Conservation (phyloP, 1,140 invertebrate genomes). For the Ceratina australensis region DNA sequence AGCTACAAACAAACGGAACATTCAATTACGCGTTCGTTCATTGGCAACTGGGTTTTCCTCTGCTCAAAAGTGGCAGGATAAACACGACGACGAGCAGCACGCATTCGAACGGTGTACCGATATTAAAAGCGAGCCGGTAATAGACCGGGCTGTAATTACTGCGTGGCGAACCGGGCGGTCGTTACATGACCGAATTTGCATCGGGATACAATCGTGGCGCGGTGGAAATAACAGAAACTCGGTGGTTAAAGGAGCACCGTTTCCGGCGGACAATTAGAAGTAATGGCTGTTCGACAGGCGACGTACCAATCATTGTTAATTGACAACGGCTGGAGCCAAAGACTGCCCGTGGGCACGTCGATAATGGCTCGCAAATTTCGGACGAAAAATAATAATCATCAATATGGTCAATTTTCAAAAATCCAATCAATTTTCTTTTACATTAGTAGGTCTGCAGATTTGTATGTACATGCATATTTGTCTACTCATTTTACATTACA, state of each 20-base stretch:
- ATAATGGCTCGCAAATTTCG: conserved; percentile 59
- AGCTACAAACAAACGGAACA: conserved; percentile 2
- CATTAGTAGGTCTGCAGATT: too few relatives aligned
- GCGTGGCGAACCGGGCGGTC: conserved; percentile 10
- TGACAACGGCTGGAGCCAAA: conserved; percentile 50
- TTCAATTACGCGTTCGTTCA: conserved; percentile 5
- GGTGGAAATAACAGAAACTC: conserved; percentile 30
- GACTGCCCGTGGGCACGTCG: conserved; percentile 41
- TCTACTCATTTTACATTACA: too few relatives aligned
- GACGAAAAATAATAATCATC: conserved; percentile 52
- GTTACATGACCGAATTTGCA: conserved; percentile 58
- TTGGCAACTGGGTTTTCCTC: not conserved
- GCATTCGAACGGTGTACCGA: conserved; percentile 22
- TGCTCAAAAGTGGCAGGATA: conserved; percentile 3
- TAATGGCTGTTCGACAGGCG: conserved; percentile 59
- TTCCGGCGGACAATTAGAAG: conserved; percentile 60
- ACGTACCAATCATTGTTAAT: conserved; percentile 64
- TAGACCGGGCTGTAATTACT: conserved; percentile 41
- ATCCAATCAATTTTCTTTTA: too few relatives aligned
- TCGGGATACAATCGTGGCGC: conserved; percentile 52
- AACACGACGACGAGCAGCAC: not conserved
- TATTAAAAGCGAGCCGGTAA: conserved; percentile 33
- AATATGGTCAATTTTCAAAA: conserved; percentile 1
- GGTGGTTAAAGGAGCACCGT: conserved; percentile 34
- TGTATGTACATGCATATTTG: too few relatives aligned